Percentiles rank a stretch among this genome's conserved stretches.
These are phyloP conservation scores for Trematomus loennbergii DNA, from an alignment of 2,113 vertebrate species.

Conservation along the genomic window DNA sequence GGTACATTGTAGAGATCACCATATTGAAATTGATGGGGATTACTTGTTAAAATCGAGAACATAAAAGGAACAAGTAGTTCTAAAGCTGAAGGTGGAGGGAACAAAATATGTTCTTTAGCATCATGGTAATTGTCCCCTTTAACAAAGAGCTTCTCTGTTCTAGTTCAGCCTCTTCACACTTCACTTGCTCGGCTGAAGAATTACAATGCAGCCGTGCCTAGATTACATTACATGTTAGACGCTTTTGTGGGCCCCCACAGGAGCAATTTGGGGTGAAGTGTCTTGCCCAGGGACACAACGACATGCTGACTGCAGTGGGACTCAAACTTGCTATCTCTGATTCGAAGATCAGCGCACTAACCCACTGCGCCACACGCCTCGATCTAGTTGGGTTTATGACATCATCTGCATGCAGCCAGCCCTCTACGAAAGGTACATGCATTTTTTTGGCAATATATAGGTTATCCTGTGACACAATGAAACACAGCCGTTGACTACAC, in stretches of 20 bases:
- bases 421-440: background rate
- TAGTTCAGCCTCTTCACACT: conserved; percentile 15
- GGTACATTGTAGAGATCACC: too few species aligned
- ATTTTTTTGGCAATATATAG: conserved; percentile 27
- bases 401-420: conserved; percentile 6
- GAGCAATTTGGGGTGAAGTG: too few species aligned
- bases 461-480: background rate
- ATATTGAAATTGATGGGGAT: background rate
- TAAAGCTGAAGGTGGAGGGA: background rate
- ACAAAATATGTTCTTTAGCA: background rate
- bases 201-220: background rate
- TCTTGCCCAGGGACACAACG: too few species aligned
- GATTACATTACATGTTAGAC: background rate
- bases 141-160: conserved; percentile 37
- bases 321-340: too few species aligned
- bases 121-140: background rate
- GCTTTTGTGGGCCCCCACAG: too few species aligned
- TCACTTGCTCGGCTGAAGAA: conserved; percentile 27
- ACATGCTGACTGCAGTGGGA: too few species aligned
- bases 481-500: background rate
- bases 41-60: background rate
- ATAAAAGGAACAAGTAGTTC: too few species aligned
- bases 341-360: too few species aligned
- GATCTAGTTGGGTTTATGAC: conserved; percentile 6
- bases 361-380: background rate